Base-by-base conservation (phyloP, 2,888 invertebrate species). In the Drosophila tanythrix region DNA sequence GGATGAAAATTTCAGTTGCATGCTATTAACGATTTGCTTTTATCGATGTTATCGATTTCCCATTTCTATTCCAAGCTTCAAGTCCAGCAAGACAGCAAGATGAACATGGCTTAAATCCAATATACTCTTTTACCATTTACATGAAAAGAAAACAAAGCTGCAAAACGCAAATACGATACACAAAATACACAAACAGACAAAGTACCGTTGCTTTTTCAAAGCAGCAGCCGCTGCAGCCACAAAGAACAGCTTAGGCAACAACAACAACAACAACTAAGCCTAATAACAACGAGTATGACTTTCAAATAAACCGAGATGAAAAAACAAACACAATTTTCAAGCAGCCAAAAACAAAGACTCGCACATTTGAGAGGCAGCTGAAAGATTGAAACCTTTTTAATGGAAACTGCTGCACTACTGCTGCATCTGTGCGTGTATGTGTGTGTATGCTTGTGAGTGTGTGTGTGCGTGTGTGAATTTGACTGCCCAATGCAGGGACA, bases 161-260 rank as follows among this genome's bases (percentile, higher is more conserved):
- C 31, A 62, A 60, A 56, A 56, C 36, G 43, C 48, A 57, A 66
- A 40, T 56, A 52, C 35, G 53, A 57, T 35, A 57, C 46, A 60
- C 62, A 69, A 61, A 58, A 69, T 63, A 68, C 68, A 73, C 59
- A 80, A 65, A 63, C 59, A 73, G 59, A 70, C 67, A 81, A 76
- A 63, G 59, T 81, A 73, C 79, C 79, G 79, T 79, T 79, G 81
- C 52, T 68, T 25, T 80, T 76, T 51, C 43, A 43, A 50, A 67
- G 29, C 64, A 36, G 29, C 65, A 53, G 46, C 7, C 21, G 2
- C 29, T 59, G 48, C 35, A 52, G 31, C 31, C 59, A 55, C 43
- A 53, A 67, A 74, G 43, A 73, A 75, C 48, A 63, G 18, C 64
- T 46, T 55, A 25, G 31, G 56, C 21, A 56, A 53, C 38, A 50